Base-by-base conservation (phyloP, 1,140 invertebrate species). In the Bombus sylvicola region DNA sequence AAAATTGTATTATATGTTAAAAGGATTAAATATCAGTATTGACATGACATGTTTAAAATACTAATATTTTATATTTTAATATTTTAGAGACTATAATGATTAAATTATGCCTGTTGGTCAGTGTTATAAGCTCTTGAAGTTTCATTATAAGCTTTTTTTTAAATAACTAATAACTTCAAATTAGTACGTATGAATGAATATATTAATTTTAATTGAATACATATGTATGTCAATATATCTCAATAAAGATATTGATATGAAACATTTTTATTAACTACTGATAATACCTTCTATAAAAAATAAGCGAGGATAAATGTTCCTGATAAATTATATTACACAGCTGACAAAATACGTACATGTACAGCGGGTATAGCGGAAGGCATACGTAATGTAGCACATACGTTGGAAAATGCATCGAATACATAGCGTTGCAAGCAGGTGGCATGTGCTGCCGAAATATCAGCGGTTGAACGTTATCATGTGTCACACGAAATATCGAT, bases 381-480 rank as follows among this genome's bases (percentile, higher is more conserved):
- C 25, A 39, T 39, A 37, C 22, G 68, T 31, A 71, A 71, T 71
- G 68, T 12, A 71, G 25, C 68, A 71, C 68, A 28, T 39, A 28
- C 68, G 37, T 71, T 39, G 68, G 34, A 39, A 37, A 69, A 25
- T 71, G 68, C 37, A 71, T 71, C 68, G 68, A 71, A 39, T 25
- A 71, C 68, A 71, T 71, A 10, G 68, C 37, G 68, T 39, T 37
- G 34, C 37, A 71, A 71, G 68, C 68, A 39, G 68, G 68, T 71
- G 68, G 68, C 68, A 71, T 71, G 37, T 39, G 68, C 34, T 28
- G 68, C 37, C 68, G 68, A 71, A 71, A 71, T 71, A 71, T 71
- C 68, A 39, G 25, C 68, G 68, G 37, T 69, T 13, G 68, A 39
- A 28, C 68, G 68, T 71, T 71, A 71, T 71, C 68, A 39, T 25